Evolutionary conservation across 2,113 vertebrate species (phyloP).

Genomic region (Nesospiza acunhae): DNA sequence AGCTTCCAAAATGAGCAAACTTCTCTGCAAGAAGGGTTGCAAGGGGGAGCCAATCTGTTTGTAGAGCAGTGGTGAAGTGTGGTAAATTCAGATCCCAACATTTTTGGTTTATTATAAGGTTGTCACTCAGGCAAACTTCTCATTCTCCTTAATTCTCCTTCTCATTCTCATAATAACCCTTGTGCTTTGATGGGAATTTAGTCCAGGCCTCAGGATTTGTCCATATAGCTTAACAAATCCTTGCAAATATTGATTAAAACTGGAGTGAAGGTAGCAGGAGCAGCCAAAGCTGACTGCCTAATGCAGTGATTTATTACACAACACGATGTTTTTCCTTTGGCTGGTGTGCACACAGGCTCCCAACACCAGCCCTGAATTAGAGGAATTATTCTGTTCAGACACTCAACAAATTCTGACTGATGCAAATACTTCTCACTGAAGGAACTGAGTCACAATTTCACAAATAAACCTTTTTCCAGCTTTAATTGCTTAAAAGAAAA

Average conservation of each 20-base stretch:
- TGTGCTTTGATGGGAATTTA: not conserved
- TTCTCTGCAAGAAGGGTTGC: slow-evolving; percentile 40
- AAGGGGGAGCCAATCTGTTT: slow-evolving; percentile 35
- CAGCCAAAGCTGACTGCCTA: slow-evolving; percentile 17
- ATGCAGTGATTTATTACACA: slow-evolving; percentile 43
- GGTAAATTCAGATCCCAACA: slow-evolving; percentile 25
- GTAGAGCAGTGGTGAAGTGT: slow-evolving; percentile 13
- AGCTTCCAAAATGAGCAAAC: slow-evolving; percentile 51
- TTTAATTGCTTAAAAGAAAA: not conserved
- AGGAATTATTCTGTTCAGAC: slow-evolving; percentile 31
- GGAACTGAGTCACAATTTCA: slow-evolving; percentile 43
- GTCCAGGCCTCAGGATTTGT: not conserved
- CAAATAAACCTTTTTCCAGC: slow-evolving; percentile 21
- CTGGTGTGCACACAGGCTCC: not conserved
- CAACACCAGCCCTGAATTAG: not conserved
- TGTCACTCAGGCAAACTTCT: slow-evolving; percentile 8
- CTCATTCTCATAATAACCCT: not conserved
- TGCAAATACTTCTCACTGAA: slow-evolving; percentile 30
- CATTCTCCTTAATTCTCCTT: not conserved
- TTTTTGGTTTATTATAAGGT: not conserved
- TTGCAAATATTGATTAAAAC: slow-evolving; percentile 33
- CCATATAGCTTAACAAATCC: slow-evolving; percentile 28
- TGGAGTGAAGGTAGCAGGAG: not conserved
- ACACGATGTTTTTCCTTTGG: not conserved
- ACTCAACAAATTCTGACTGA: slow-evolving; percentile 22